These are phyloP conservation scores for Ariopsis seemanni DNA, from an alignment of 2,113 vertebrate species.

Conservation along the genomic window DNA sequence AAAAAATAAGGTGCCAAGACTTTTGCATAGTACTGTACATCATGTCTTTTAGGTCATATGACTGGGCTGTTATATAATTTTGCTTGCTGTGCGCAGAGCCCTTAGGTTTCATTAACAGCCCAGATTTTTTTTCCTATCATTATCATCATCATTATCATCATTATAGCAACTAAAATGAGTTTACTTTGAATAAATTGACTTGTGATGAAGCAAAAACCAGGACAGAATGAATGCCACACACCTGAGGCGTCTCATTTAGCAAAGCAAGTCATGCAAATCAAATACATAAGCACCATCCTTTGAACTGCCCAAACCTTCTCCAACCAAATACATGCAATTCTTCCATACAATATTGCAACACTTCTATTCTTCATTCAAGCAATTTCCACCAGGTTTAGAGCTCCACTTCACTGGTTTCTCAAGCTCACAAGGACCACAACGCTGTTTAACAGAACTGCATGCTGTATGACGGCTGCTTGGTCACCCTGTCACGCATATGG, in stretches of 20 bases:
- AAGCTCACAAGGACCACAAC: neutral
- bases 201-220: neutral
- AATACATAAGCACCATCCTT: neutral
- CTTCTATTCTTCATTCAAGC: neutral
- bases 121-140: neutral
- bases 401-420: neutral
- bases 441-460: neutral
- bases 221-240: neutral
- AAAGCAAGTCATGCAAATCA: neutral
- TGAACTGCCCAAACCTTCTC: neutral
- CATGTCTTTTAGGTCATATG: no score
- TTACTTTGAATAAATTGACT: neutral
- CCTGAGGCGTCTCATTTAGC: neutral
- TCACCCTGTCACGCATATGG: neutral
- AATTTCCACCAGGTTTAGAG: neutral
- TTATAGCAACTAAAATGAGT: neutral
- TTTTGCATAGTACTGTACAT: no score
- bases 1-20: no score
- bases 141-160: neutral
- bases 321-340: neutral
- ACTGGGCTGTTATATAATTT: neutral
- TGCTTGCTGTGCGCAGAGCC: neutral
- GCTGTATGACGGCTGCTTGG: neutral
- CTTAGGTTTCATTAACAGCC: neutral
- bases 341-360: no score